phyloP scores from a whole-genome alignment of 2,888 invertebrate species.

The Stenolophus ochropezus region DNA sequence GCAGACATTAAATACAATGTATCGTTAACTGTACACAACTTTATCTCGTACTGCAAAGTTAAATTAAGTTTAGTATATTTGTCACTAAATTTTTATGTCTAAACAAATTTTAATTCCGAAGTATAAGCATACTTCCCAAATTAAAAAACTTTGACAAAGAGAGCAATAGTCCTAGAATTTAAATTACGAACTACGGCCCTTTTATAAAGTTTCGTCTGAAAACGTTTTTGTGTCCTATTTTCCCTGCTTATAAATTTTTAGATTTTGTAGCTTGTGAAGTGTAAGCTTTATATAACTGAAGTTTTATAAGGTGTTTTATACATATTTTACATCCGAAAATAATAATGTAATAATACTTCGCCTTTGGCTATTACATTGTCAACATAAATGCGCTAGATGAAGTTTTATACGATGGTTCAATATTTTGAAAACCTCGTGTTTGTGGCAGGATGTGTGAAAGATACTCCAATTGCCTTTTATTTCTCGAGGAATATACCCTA shows the following conservation, averaged over 20 bases:
- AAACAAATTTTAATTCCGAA: background rate
- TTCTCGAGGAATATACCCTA: background rate
- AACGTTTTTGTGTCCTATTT: conserved; percentile 10
- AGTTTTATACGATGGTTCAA: conserved; percentile 34
- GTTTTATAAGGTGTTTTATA: conserved; percentile 22
- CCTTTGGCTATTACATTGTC: conserved; percentile 24
- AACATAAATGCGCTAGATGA: conserved; percentile 2
- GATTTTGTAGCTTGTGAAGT: background rate
- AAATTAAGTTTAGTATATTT: background rate
- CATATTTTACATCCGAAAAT: conserved; percentile 25
- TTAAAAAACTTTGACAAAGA: conserved; percentile 12
- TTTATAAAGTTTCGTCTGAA: conserved; percentile 21
- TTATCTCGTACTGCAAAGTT: background rate
- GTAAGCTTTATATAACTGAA: background rate
- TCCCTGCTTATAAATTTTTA: conserved; percentile 30
- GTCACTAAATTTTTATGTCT: background rate
- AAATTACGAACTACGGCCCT: background rate
- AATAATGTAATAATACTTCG: conserved; percentile 28
- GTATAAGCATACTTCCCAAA: background rate
- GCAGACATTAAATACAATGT: background rate
- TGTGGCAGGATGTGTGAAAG: background rate
- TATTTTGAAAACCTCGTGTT: background rate
- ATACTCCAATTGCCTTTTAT: conserved; percentile 24
- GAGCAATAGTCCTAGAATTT: conserved; percentile 9
- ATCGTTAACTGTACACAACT: background rate